Percentiles rank a stretch among this genome's conserved stretches.
These are phyloP conservation scores for Drosophila meridiana DNA, from an alignment of 2,888 invertebrate genomes.

Conservation along the genomic window DNA sequence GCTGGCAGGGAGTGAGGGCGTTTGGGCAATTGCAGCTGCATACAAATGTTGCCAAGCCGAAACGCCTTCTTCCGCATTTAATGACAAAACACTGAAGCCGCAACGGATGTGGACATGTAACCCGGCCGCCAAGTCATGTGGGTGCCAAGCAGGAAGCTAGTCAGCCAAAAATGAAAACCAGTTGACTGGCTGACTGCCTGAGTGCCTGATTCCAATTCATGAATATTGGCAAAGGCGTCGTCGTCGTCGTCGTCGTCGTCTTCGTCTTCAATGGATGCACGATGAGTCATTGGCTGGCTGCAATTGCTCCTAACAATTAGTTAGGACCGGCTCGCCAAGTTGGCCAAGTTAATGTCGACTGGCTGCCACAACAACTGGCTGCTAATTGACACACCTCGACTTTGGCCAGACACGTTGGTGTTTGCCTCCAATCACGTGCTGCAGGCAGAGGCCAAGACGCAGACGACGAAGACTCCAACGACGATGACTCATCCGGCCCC, in stretches of 20 bases:
- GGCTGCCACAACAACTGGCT: slow-evolving; percentile 59
- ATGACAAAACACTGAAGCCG: slow-evolving; percentile 46
- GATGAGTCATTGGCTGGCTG: slow-evolving; percentile 44
- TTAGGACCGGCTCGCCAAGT: slow-evolving; percentile 52
- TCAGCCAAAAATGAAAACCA: slow-evolving; percentile 37
- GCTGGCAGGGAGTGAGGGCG: background rate
- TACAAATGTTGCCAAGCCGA: slow-evolving; percentile 60
- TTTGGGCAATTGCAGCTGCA: slow-evolving; percentile 46
- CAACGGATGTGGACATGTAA: slow-evolving; percentile 70
- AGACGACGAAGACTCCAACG: slow-evolving; percentile 37
- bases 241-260: background rate
- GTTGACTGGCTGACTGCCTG: slow-evolving; percentile 24
- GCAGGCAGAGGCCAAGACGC: slow-evolving; percentile 18
- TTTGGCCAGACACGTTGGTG: slow-evolving; percentile 21
- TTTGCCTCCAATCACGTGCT: slow-evolving; percentile 65
- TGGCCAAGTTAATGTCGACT: slow-evolving; percentile 31
- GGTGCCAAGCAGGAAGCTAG: slow-evolving; percentile 45
- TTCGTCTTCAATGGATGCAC: slow-evolving; percentile 24
- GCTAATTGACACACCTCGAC: slow-evolving; percentile 77
- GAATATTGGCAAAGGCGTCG: slow-evolving; percentile 66
- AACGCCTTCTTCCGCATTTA: slow-evolving; percentile 78
- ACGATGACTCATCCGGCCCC: slow-evolving; percentile 34
- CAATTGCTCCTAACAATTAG: slow-evolving; percentile 52
- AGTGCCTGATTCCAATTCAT: slow-evolving; percentile 51
- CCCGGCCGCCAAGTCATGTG: slow-evolving; percentile 27